Percentiles rank a stretch among this genome's conserved stretches.
phyloP scores from a whole-genome alignment of 2,113 vertebrate genomes.

The Nothocercus nigrocapillus region DNA sequence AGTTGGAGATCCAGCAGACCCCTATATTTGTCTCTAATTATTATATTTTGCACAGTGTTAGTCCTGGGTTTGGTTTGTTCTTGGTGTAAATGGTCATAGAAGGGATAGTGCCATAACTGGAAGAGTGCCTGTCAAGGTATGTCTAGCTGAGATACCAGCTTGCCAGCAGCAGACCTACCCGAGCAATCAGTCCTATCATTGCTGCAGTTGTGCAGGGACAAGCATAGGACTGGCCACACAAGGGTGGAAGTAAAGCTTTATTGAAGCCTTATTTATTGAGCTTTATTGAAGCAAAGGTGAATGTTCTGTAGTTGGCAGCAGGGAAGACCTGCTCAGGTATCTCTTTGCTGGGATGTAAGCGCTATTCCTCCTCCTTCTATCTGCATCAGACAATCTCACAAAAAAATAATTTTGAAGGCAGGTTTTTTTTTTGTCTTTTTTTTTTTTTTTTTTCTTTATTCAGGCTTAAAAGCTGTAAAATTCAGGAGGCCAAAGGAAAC shows the following conservation, averaged over 20 bases:
- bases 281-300: neutral
- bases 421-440: neutral
- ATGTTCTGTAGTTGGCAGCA: neutral
- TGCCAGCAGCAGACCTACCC: neutral
- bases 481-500: neutral
- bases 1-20: neutral
- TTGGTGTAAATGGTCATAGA: neutral
- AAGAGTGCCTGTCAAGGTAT: neutral
- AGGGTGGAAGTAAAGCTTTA: too few species aligned
- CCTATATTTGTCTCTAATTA: neutral
- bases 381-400: neutral
- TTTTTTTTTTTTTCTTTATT: neutral
- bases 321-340: neutral
- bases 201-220: fast-evolving
- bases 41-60: neutral
- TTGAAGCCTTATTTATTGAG: neutral
- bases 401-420: constrained; percentile 11
- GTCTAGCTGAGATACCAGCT: neutral
- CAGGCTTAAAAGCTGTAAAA: neutral
- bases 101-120: neutral
- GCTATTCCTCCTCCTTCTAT: neutral
- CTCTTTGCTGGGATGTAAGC: neutral
- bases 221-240: neutral
- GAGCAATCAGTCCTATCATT: neutral
- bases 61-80: neutral